Base-by-base conservation (phyloP, 2,888 invertebrate species). In the Tribolium freemani region DNA sequence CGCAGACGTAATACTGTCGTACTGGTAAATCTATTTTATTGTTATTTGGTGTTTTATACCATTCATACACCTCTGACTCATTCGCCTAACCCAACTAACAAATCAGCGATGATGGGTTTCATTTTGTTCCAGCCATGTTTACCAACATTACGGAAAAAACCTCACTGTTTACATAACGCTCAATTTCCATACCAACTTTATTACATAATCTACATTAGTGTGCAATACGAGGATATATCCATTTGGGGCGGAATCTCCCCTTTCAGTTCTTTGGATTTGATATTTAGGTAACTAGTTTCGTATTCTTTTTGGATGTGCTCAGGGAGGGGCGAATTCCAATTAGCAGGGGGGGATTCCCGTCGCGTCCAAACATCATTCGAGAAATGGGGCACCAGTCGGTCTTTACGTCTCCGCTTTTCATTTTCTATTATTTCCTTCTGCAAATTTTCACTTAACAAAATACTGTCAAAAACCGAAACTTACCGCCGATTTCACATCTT, bases 271-370 rank as follows among this genome's bases (percentile, higher is more conserved):
- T 90, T 88, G 9, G 91, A 90, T 87, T 92, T 93, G 0, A 88
- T 38, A 75, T 90, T 89, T 46, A 96, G 88, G 83, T 89, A 94
- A 0, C 92, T 89, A 73, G 89, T 87, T 82, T 93, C 89, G 80
- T 93, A 90, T 79, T 91, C 88, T 81, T 93, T 90, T 11, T 84
- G 85, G 85, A 96, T 87, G 90, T 92, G 92, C 4, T 93, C 92
- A 0, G 96, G 96, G 69, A 97, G 84, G 0, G 94, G 94, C 75
- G 90, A 90, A 74, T 91, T 90, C 97, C 97, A 97, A 84, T 95
- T 92, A 61, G 88, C 87, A 0, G 97, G 96, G 0, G 97, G 96
- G 38, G 87, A 81, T 4, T 88, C 88, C 50, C 97, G 87, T 83
- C 90, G 93, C 80, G 91, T 89, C 97, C 97, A 97, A 0, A 92